Percentiles rank a stretch among this genome's conserved stretches.
phyloP scores from a whole-genome alignment of 2,797 vertebrate species.

The Tachyglossus aculeatus region DNA sequence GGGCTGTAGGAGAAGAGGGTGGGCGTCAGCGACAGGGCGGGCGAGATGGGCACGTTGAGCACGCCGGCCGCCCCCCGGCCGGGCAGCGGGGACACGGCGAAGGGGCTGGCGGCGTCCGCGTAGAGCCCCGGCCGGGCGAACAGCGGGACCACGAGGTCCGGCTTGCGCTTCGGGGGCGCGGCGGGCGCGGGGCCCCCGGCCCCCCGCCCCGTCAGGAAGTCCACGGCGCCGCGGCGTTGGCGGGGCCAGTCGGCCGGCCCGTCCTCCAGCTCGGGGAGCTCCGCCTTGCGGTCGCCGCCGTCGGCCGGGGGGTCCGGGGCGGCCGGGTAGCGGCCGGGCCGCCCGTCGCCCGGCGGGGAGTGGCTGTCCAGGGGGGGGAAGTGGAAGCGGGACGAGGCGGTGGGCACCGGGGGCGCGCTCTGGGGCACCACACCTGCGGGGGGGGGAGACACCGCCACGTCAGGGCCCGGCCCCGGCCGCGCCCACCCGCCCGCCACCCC shows the following conservation, averaged over 20 bases:
- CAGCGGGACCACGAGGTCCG: conserved; percentile 73
- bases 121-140: conserved; percentile 69
- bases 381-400: conserved; percentile 75
- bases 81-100: conserved; percentile 66
- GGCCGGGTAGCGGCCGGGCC: conserved; percentile 48
- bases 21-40: conserved; percentile 73
- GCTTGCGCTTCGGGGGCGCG: conserved; percentile 71
- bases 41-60: conserved; percentile 73
- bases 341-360: conserved; percentile 68
- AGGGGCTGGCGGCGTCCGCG: conserved; percentile 75
- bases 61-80: conserved; percentile 65
- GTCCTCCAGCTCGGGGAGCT: conserved; percentile 62
- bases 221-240: conserved; percentile 26
- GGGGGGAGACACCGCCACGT: not conserved
- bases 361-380: conserved; percentile 71
- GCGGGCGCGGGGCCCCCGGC: not conserved
- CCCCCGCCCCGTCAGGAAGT: conserved; percentile 63
- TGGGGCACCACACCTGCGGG: conserved; percentile 73
- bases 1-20: conserved; percentile 79
- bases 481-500: too few species aligned
- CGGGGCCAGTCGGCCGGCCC: conserved; percentile 65
- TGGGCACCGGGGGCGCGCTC: conserved; percentile 77
- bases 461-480: not conserved
- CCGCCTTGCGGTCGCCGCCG: conserved; percentile 49
- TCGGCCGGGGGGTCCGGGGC: conserved; percentile 44